phyloP scores from a whole-genome alignment of 1,140 invertebrate genomes.

The Papilio polyxenes region DNA sequence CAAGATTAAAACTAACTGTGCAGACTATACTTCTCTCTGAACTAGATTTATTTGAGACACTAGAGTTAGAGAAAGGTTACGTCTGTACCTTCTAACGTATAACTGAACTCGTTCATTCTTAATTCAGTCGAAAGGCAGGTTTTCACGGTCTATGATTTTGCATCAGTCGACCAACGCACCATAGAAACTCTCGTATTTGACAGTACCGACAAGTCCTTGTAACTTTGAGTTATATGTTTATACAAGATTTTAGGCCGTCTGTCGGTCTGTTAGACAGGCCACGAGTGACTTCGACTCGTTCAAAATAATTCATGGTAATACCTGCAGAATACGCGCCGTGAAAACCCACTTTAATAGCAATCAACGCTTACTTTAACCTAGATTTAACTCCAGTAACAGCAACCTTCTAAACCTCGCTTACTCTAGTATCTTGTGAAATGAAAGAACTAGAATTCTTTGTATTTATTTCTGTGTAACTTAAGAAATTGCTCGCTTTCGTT shows the following conservation, averaged over 20 bases:
- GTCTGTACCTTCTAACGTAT: background rate
- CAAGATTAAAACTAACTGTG: too few species aligned
- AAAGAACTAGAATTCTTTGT: background rate
- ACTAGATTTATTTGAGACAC: too few species aligned
- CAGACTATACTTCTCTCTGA: too few species aligned
- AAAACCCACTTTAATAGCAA: background rate
- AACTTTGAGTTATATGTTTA: background rate
- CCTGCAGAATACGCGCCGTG: background rate
- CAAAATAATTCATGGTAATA: too few species aligned
- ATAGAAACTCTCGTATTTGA: too few species aligned
- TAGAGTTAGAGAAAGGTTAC: background rate
- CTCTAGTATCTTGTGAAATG: background rate
- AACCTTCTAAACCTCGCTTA: constrained; percentile 1
- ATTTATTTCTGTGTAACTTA: too few species aligned
- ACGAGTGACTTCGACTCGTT: too few species aligned
- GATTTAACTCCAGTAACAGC: background rate
- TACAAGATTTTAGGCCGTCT: too few species aligned
- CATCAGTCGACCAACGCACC: too few species aligned
- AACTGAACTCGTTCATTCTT: background rate
- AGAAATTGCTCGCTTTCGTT: background rate
- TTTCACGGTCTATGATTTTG: background rate
- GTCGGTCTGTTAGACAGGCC: background rate
- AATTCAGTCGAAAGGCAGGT: background rate
- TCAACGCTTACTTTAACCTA: background rate
- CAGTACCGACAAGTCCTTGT: background rate